Conservation (phyloP, 1,140 invertebrate genomes). For the Penaeus japonicus region DNA sequence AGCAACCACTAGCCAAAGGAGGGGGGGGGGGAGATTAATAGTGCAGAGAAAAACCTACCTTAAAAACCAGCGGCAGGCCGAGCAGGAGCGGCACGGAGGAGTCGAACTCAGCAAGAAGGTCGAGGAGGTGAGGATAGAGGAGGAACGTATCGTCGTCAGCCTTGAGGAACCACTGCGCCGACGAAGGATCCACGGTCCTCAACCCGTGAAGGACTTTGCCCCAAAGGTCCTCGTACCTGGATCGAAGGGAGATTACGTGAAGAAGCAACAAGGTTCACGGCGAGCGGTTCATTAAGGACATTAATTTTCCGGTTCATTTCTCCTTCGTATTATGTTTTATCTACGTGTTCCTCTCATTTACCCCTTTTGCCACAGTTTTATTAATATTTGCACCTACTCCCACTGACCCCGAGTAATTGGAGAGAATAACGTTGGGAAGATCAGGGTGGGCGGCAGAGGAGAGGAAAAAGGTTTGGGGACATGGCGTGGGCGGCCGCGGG, state of each 20-base stretch:
- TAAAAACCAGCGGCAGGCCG: slow-evolving; percentile 14
- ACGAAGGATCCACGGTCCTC: background rate
- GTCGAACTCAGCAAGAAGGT: background rate
- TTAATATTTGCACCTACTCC: background rate
- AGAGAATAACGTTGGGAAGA: slow-evolving; percentile 2
- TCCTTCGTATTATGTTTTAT: background rate
- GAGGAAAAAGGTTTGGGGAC: background rate
- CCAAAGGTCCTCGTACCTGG: slow-evolving; percentile 41
- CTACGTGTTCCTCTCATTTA: background rate
- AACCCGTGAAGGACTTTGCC: slow-evolving; percentile 26
- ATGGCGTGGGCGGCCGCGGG: background rate
- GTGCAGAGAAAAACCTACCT: background rate
- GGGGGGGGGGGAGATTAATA: no score
- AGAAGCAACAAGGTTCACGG: background rate
- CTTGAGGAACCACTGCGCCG: slow-evolving; percentile 36
- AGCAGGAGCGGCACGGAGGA: background rate
- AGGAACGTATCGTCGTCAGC: slow-evolving; percentile 38
- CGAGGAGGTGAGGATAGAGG: slow-evolving; percentile 10
- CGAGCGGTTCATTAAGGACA: background rate
- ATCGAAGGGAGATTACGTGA: no score
- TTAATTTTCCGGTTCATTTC: background rate
- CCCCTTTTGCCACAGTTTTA: background rate
- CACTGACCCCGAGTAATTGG: background rate
- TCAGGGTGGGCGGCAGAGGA: background rate
- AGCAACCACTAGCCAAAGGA: background rate